Percentiles rank a stretch among this genome's conserved stretches.
Conservation (phyloP, 2,888 invertebrate species). For the Dermolepida albohirtum region DNA sequence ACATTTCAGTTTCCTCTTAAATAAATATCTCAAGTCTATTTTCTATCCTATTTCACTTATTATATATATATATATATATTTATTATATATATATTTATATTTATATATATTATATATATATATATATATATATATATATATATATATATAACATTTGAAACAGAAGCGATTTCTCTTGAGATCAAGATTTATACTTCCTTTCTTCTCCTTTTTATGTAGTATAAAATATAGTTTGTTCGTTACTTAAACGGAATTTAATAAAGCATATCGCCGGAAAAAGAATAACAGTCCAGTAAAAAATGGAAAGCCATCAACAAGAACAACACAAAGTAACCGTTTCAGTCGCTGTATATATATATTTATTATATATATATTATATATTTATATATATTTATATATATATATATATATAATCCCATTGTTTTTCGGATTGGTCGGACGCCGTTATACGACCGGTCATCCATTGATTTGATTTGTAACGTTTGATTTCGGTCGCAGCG, state of each 20-base stretch:
- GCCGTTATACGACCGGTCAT: neutral
- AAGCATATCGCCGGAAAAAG: constrained; percentile 29
- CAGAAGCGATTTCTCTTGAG: too few relatives aligned
- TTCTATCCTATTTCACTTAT: too few relatives aligned
- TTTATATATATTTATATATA: too few relatives aligned
- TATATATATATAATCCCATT: constrained; percentile 38
- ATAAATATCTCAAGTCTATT: too few relatives aligned
- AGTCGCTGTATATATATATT: too few relatives aligned
- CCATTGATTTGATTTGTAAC: constrained; percentile 36
- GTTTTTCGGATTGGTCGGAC: constrained; percentile 27
- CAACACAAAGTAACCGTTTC: constrained; percentile 27
- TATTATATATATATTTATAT: too few relatives aligned
- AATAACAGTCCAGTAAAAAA: constrained; percentile 12
- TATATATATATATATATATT: too few relatives aligned
- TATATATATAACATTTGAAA: too few relatives aligned
- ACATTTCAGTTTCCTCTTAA: too few relatives aligned
- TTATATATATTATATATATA: too few relatives aligned
- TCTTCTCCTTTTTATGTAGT: neutral
- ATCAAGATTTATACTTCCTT: neutral
- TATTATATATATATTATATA: too few relatives aligned
- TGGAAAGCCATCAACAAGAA: constrained; percentile 33
- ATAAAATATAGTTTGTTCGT: constrained; percentile 4
- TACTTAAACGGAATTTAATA: constrained; percentile 35
- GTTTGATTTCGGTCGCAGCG: constrained; percentile 11
- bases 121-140: too few relatives aligned